Percentiles rank a stretch among this genome's conserved stretches.
Evolutionary conservation across 2,888 invertebrate genomes (phyloP).

Genomic region (Podotricha telesiphe): DNA sequence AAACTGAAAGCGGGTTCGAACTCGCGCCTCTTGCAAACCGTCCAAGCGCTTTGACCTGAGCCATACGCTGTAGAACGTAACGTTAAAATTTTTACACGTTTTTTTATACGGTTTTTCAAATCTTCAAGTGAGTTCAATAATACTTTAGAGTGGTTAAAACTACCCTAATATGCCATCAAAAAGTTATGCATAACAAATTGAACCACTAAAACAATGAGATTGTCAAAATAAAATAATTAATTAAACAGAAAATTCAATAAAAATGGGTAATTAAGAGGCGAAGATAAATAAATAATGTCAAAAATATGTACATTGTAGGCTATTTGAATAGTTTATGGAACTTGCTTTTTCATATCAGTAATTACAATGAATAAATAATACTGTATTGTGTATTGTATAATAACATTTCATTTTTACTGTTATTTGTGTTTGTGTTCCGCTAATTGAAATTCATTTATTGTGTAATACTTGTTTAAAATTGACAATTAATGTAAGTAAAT

Average conservation of each 20-base stretch:
- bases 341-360: conserved; percentile 35
- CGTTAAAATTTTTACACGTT: no score
- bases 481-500: conserved; percentile 7
- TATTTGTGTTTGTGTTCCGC: conserved; percentile 11
- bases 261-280: conserved; percentile 8
- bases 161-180: no score
- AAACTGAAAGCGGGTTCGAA: no score
- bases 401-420: conserved; percentile 16
- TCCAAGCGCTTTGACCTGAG: no score
- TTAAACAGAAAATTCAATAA: background rate
- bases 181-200: background rate
- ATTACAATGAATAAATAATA: conserved; percentile 36
- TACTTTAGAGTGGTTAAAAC: no score
- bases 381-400: background rate
- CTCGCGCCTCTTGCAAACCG: no score
- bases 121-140: no score
- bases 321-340: conserved; percentile 6
- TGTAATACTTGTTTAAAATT: conserved; percentile 7
- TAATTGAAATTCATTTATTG: conserved; percentile 22
- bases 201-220: background rate
- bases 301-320: background rate
- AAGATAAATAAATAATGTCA: background rate
- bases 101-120: no score
- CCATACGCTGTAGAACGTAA: no score
- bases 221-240: background rate